A percentile compares a stretch with the other conserved stretches of the same genome.
phyloP scores from a whole-genome alignment of 2,113 vertebrate genomes.

The Thermophis baileyi region DNA sequence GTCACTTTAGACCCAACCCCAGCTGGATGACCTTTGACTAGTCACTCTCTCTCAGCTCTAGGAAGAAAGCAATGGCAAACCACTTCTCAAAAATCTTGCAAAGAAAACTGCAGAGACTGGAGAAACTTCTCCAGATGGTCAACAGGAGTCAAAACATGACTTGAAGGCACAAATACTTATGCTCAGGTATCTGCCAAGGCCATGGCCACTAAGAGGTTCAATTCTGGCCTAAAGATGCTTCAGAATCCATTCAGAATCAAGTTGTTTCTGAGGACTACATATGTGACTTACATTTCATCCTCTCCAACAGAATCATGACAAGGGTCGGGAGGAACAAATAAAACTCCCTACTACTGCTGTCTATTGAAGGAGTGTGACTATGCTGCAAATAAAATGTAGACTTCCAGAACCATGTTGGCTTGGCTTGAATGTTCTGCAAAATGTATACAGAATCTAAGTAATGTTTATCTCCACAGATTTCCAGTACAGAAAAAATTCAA shows the following conservation, averaged over 20 bases:
- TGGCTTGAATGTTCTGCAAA: neutral
- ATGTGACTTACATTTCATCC: neutral
- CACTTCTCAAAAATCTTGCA: neutral
- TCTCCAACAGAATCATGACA: neutral
- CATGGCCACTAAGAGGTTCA: neutral
- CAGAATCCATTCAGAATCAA: neutral
- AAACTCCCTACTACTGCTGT: neutral
- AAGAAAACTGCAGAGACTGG: neutral
- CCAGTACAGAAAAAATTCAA: neutral
- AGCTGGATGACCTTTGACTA: neutral
- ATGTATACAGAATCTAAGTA: neutral
- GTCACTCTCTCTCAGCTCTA: neutral
- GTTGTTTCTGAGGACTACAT: neutral
- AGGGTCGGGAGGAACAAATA: neutral
- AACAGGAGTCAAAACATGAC: neutral
- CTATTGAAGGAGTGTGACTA: neutral
- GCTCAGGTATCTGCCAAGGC: neutral
- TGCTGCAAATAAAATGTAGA: neutral
- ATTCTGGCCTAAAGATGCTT: neutral
- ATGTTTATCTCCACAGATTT: neutral
- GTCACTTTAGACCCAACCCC: neutral
- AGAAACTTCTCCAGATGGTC: neutral
- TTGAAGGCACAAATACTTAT: neutral
- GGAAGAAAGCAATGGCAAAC: neutral
- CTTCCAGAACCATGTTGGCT: neutral